These are phyloP conservation scores for Drosophila kanekoi DNA, from an alignment of 2,888 invertebrate species.

Conservation along the genomic window DNA sequence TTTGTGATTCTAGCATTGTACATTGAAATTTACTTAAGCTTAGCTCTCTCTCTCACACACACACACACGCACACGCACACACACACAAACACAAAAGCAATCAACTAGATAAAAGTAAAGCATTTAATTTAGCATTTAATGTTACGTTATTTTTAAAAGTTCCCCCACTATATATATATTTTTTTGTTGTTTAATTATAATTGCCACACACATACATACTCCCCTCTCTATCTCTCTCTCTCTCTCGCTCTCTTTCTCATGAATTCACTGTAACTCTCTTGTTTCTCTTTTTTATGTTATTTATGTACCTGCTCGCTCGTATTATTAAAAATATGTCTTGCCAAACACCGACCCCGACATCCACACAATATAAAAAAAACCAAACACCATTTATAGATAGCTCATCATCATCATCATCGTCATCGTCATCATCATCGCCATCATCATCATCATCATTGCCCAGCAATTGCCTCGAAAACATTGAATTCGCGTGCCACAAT, in stretches of 20 bases:
- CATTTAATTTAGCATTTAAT: slow-evolving; percentile 54
- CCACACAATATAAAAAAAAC: slow-evolving; percentile 31
- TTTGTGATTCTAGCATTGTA: slow-evolving; percentile 53
- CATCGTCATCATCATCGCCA: slow-evolving; percentile 40
- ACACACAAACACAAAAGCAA: slow-evolving; percentile 8
- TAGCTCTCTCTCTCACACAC: slow-evolving; percentile 20
- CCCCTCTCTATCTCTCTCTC: background rate
- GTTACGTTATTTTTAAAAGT: slow-evolving; percentile 45
- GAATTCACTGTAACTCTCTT: slow-evolving; percentile 41
- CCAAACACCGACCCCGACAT: slow-evolving; percentile 46
- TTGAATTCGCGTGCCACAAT: slow-evolving; percentile 87
- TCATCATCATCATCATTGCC: slow-evolving; percentile 39
- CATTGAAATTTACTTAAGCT: slow-evolving; percentile 72
- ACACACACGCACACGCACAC: slow-evolving; percentile 1
- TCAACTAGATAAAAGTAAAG: slow-evolving; percentile 36
- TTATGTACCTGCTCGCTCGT: slow-evolving; percentile 56
- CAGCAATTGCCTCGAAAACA: slow-evolving; percentile 79
- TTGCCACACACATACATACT: slow-evolving; percentile 10
- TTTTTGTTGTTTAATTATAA: slow-evolving; percentile 31
- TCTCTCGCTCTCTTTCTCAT: slow-evolving; percentile 10
- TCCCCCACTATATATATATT: slow-evolving; percentile 1
- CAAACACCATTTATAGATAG: slow-evolving; percentile 58
- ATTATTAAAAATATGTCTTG: slow-evolving; percentile 67
- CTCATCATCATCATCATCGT: slow-evolving; percentile 43
- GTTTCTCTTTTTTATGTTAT: slow-evolving; percentile 54